A percentile compares a stretch with the other conserved stretches of the same genome.
Evolutionary conservation across 2,888 invertebrate genomes (phyloP).

Genomic region (Polydrusus pterygomalis): DNA sequence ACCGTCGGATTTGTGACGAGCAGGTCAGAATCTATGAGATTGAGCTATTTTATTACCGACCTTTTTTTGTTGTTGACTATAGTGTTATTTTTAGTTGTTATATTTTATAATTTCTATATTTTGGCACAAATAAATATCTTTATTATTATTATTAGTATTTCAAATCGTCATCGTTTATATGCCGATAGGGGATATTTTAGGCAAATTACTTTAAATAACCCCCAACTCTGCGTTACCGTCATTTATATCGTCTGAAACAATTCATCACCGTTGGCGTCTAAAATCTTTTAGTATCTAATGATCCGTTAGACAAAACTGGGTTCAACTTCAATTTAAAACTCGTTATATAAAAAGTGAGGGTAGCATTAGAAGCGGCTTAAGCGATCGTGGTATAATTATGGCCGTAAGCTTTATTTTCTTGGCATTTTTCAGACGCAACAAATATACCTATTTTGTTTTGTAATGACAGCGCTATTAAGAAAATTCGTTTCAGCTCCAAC

Average conservation of each 20-base stretch:
- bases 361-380: conserved; percentile 21
- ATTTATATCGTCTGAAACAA: conserved; percentile 20
- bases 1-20: no score
- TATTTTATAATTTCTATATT: no score
- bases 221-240: conserved; percentile 12
- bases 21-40: no score
- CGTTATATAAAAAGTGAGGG: conserved; percentile 27
- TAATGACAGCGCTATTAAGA: not conserved
- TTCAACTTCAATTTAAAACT: conserved; percentile 33
- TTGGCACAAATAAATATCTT: no score
- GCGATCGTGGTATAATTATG: conserved; percentile 20
- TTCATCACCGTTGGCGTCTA: conserved; percentile 26
- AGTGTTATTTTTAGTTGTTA: no score
- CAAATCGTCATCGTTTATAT: no score
- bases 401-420: conserved; percentile 6
- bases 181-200: conserved; percentile 3
- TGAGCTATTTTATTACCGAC: no score
- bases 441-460: conserved; percentile 3
- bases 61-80: no score
- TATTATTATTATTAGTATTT: no score
- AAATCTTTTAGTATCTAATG: conserved; percentile 31
- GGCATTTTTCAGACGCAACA: conserved; percentile 5
- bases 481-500: not conserved
- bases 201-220: conserved; percentile 20
- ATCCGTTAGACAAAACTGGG: conserved; percentile 30